Conservation (phyloP, 2,113 vertebrate species). For the Sylvietta virens region DNA sequence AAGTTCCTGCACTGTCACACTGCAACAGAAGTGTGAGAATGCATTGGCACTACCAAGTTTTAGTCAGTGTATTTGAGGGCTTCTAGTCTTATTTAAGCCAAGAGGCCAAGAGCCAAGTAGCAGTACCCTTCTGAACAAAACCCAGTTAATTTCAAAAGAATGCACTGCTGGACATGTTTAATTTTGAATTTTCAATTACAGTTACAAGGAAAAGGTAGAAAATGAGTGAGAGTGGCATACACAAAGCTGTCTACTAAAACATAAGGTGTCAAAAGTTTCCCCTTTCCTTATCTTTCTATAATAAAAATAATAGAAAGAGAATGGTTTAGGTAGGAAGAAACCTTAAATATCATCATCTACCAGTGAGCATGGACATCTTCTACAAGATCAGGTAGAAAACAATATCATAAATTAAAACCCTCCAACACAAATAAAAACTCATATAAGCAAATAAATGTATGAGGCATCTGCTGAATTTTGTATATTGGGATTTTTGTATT, state of each 20-base stretch:
- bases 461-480: neutral
- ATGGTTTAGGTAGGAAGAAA: neutral
- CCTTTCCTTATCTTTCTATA: neutral
- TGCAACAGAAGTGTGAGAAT: neutral
- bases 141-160: neutral
- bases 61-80: neutral
- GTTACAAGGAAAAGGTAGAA: neutral
- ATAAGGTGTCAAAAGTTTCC: neutral
- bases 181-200: neutral
- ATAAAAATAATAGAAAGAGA: neutral
- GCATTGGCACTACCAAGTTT: neutral
- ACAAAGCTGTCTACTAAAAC: neutral
- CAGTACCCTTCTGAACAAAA: neutral
- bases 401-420: neutral
- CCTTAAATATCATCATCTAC: no score
- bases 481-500: neutral
- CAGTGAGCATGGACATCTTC: neutral
- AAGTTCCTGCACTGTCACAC: neutral
- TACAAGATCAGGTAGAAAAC: neutral
- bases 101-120: neutral
- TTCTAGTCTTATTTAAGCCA: neutral
- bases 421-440: neutral
- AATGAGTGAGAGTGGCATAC: neutral
- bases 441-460: neutral
- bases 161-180: neutral